phyloP scores from a whole-genome alignment of 2,888 invertebrate genomes.

The Ctenicera cuprea region DNA sequence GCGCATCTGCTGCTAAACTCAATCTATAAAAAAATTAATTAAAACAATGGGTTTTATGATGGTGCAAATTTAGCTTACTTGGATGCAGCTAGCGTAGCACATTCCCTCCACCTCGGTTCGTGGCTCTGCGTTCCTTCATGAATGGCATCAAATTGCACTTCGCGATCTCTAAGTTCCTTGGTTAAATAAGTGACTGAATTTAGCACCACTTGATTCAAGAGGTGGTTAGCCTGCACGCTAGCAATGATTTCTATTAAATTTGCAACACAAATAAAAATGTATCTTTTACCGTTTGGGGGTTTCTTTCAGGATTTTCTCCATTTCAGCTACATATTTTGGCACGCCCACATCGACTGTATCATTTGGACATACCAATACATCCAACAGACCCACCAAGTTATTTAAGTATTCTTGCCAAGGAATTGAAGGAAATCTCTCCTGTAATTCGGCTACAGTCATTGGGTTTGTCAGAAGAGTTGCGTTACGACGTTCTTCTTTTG shows the following conservation, averaged over 20 bases:
- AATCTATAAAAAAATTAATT: slow-evolving; percentile 74
- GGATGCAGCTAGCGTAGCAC: slow-evolving; percentile 28
- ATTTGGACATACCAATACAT: slow-evolving; percentile 77
- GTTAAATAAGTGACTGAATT: slow-evolving; percentile 60
- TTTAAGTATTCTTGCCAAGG: slow-evolving; percentile 92
- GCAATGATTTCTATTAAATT: slow-evolving; percentile 9
- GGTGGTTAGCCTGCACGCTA: slow-evolving; percentile 74
- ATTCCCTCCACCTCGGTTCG: slow-evolving; percentile 40
- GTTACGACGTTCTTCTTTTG: slow-evolving; percentile 92
- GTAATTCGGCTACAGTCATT: slow-evolving; percentile 86
- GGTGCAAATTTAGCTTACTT: too few relatives aligned
- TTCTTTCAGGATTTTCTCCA: slow-evolving; percentile 77
- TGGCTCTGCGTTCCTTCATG: background rate
- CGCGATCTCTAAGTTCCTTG: slow-evolving; percentile 35
- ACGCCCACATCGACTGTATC: slow-evolving; percentile 91
- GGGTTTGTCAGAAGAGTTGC: slow-evolving; percentile 94
- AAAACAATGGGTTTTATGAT: too few relatives aligned
- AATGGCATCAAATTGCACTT: slow-evolving; percentile 17
- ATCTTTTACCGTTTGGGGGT: slow-evolving; percentile 73
- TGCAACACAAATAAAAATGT: too few relatives aligned
- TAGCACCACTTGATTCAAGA: slow-evolving; percentile 73
- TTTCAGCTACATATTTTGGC: slow-evolving; percentile 84
- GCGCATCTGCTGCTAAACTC: slow-evolving; percentile 82
- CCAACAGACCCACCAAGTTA: slow-evolving; percentile 80
- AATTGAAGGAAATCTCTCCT: slow-evolving; percentile 83